Evolutionary conservation across 92 coral and sea anemone genomes (phyloP).

Genomic region (Phenganax marumi): DNA sequence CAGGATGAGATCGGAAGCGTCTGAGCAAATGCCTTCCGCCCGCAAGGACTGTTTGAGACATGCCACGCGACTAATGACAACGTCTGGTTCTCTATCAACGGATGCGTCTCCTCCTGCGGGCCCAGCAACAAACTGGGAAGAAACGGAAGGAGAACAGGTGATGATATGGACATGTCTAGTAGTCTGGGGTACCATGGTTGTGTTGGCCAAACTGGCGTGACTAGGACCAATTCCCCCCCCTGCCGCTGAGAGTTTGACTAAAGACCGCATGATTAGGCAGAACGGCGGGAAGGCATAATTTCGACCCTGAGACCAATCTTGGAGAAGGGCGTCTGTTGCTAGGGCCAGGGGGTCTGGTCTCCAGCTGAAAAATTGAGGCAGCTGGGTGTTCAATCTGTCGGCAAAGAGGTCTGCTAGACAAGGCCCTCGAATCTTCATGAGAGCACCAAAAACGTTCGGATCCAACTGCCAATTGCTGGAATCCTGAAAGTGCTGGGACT

Average conservation of each 20-base stretch:
- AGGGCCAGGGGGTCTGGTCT: conserved; percentile 25
- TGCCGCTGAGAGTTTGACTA: background rate
- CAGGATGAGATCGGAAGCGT: conserved; percentile 31
- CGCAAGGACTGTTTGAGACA: conserved; percentile 29
- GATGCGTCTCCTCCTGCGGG: conserved; percentile 17
- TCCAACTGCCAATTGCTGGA: conserved; percentile 33
- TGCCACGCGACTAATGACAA: conserved; percentile 56
- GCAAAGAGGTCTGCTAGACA: conserved; percentile 13
- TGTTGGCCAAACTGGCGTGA: conserved; percentile 49
- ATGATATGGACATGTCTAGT: background rate
- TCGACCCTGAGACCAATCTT: conserved; percentile 12
- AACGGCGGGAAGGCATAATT: conserved; percentile 1
- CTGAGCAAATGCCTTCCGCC: conserved; percentile 28
- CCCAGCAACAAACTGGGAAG: conserved; percentile 8
- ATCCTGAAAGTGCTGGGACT: conserved; percentile 25
- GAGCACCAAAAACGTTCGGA: conserved; percentile 26
- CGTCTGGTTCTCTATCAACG: conserved; percentile 23
- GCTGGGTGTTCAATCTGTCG: conserved; percentile 25
- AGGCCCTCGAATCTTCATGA: conserved; percentile 39
- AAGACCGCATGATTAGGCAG: conserved; percentile 4
- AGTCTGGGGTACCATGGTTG: conserved; percentile 22
- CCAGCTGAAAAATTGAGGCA: conserved; percentile 43
- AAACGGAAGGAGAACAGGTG: conserved; percentile 19
- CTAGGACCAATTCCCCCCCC: conserved; percentile 8
- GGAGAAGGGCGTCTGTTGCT: conserved; percentile 14